A percentile compares a stretch with the other conserved stretches of the same genome.
phyloP scores from a whole-genome alignment of 2,797 vertebrate species.

The Anas flavirostris region DNA sequence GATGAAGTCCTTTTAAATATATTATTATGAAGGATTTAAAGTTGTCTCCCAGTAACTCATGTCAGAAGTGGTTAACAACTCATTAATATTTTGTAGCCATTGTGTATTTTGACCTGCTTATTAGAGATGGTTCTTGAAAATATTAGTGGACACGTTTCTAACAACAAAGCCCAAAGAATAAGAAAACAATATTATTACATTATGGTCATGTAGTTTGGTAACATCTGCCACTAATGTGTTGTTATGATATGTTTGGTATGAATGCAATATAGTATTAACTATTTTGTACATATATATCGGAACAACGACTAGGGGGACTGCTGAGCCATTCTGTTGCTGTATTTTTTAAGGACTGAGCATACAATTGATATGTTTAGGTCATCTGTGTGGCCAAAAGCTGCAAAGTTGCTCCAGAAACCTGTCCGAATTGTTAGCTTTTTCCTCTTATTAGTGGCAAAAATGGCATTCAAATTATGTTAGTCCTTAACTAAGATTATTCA shows the following conservation, averaged over 20 bases:
- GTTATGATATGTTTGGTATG: not conserved
- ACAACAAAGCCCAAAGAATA: not conserved
- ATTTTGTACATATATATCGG: not conserved
- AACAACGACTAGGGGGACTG: accelerated
- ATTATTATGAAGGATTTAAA: not conserved
- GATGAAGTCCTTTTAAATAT: not conserved
- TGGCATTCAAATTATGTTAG: not conserved
- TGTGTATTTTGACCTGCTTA: not conserved
- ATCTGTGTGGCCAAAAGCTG: not conserved
- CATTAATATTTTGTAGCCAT: not conserved
- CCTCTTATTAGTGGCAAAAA: not conserved
- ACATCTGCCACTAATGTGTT: not conserved
- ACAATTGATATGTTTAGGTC: not conserved
- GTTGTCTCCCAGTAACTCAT: not conserved
- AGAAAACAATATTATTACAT: not conserved
- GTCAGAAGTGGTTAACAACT: not conserved
- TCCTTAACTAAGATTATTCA: not conserved
- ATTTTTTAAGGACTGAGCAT: not conserved
- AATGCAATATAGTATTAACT: not conserved
- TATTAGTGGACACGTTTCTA: not conserved
- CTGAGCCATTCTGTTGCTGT: not conserved
- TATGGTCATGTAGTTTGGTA: not conserved
- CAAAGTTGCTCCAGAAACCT: not conserved
- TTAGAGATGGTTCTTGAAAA: not conserved
- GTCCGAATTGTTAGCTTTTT: accelerated